Percentiles rank a stretch among this genome's conserved stretches.
Evolutionary conservation across 2,113 vertebrate genomes (phyloP).

Genomic region (Acrocephalus arundinaceus): DNA sequence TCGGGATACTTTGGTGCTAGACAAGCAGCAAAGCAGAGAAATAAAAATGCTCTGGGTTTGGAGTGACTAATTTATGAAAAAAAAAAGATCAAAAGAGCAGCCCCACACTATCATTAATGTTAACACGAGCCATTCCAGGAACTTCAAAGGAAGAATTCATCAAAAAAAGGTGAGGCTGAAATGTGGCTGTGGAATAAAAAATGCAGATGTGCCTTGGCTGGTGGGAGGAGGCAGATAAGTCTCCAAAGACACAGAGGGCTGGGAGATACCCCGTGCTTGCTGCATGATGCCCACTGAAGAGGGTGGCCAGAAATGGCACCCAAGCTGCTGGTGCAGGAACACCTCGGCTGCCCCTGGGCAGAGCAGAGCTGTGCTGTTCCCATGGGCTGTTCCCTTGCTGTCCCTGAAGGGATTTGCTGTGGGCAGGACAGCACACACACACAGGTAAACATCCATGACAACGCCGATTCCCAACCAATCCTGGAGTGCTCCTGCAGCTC

Average conservation of each 20-base stretch:
- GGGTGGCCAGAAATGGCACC: not conserved
- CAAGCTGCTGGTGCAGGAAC: not conserved
- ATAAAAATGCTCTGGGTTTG: not conserved
- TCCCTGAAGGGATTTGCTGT: not conserved
- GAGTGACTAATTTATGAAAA: not conserved
- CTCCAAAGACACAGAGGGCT: not conserved
- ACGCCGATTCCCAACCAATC: not conserved
- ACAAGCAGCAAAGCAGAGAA: not conserved
- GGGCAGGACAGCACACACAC: fast-evolving
- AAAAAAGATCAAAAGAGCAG: not conserved
- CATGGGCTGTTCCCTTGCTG: fast-evolving
- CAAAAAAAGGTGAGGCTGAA: not conserved
- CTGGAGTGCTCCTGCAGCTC: not conserved
- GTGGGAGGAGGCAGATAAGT: not conserved
- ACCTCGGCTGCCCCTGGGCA: not conserved
- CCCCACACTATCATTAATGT: not conserved
- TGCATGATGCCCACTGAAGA: not conserved
- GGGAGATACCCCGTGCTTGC: not conserved
- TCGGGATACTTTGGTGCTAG: not conserved
- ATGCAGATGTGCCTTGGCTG: not conserved
- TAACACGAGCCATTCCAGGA: not conserved
- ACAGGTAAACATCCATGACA: not conserved
- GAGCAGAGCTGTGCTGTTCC: not conserved
- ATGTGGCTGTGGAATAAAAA: not conserved
- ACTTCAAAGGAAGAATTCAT: not conserved